phyloP scores from a whole-genome alignment of 2,888 invertebrate genomes.

The Cactoblastis cactorum region DNA sequence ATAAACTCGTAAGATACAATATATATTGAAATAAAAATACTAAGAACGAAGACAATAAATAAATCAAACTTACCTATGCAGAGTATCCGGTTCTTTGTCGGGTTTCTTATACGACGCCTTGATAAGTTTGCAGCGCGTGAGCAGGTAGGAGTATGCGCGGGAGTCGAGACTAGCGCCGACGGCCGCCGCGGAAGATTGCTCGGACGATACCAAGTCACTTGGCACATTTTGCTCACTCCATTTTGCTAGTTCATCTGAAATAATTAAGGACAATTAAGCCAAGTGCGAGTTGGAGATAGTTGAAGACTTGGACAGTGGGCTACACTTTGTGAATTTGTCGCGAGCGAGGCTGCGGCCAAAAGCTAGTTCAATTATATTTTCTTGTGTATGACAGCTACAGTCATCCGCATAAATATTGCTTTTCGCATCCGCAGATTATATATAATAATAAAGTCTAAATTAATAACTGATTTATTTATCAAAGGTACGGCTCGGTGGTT shows the following conservation, averaged over 20 bases:
- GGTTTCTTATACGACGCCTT: slow-evolving; percentile 45
- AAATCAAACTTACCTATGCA: slow-evolving; percentile 43
- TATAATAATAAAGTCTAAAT: too few species aligned
- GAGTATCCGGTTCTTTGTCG: slow-evolving; percentile 28
- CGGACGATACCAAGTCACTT: slow-evolving; percentile 56
- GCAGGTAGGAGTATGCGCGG: slow-evolving; percentile 56
- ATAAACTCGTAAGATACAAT: too few species aligned
- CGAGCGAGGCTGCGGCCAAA: too few species aligned
- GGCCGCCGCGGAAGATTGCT: slow-evolving; percentile 32
- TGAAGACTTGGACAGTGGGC: too few species aligned
- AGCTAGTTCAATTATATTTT: too few species aligned
- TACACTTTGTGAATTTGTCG: too few species aligned
- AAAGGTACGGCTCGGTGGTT: background rate
- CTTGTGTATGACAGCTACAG: too few species aligned
- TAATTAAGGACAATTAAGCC: too few species aligned
- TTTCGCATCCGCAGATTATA: too few species aligned
- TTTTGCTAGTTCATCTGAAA: slow-evolving; percentile 59
- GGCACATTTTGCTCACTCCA: slow-evolving; percentile 53
- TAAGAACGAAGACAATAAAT: background rate
- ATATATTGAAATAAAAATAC: too few species aligned
- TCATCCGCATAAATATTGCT: too few species aligned
- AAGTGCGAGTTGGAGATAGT: too few species aligned
- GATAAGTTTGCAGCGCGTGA: slow-evolving; percentile 61
- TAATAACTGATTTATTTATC: background rate
- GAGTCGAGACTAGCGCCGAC: slow-evolving; percentile 48